Evolutionary conservation across 2,113 vertebrate genomes (phyloP).

Genomic region (Upupa epops): DNA sequence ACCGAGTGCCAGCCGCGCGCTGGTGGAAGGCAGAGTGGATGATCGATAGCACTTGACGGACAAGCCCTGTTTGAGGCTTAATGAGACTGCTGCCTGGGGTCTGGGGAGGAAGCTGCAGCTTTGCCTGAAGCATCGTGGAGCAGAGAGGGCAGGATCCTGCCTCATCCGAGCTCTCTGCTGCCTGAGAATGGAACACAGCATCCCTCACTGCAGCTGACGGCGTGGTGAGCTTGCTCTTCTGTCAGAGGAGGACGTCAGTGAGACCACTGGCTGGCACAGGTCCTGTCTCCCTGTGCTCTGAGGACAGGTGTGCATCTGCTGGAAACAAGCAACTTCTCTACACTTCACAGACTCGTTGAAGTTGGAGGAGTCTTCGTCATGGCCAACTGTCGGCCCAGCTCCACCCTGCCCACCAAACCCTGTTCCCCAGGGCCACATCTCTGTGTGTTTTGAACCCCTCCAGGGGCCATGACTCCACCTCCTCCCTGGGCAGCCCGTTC

Average conservation of each 20-base stretch:
- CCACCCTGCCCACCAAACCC: too few species aligned
- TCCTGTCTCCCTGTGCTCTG: not conserved
- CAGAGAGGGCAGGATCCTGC: not conserved
- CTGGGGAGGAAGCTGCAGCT: not conserved
- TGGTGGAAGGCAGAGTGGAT: not conserved
- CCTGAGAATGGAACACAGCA: not conserved
- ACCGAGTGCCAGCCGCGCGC: not conserved
- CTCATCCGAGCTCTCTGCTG: not conserved
- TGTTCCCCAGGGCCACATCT: too few species aligned
- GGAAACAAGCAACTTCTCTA: not conserved
- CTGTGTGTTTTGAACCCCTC: too few species aligned
- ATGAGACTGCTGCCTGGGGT: not conserved
- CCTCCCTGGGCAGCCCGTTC: too few species aligned
- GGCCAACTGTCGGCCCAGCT: too few species aligned
- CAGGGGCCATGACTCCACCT: too few species aligned
- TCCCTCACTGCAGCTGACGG: not conserved
- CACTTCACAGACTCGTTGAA: not conserved
- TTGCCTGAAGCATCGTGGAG: not conserved
- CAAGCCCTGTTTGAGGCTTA: not conserved
- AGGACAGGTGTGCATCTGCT: not conserved
- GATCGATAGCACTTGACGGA: not conserved
- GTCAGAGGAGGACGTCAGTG: not conserved
- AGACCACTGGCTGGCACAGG: not conserved
- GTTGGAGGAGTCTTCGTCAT: too few species aligned
- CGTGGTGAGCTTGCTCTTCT: not conserved